Percentiles rank a stretch among this genome's conserved stretches.
Evolutionary conservation across 2,888 invertebrate species (phyloP).

Genomic region (Aphodius sticticus): DNA sequence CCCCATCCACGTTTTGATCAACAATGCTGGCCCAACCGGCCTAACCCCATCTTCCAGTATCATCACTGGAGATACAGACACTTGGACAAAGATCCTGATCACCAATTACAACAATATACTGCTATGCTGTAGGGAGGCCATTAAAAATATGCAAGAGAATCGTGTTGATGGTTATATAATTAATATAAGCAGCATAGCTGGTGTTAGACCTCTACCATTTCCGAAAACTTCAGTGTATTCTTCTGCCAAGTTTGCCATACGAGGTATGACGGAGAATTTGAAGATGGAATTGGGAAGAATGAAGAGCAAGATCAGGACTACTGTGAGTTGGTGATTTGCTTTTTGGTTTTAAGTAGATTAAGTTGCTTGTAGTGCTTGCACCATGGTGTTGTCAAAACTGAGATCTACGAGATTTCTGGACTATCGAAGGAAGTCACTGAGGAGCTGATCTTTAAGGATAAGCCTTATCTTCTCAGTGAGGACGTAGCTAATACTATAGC

Average conservation of each 20-base stretch:
- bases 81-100: conserved; percentile 27
- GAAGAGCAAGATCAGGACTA: conserved; percentile 19
- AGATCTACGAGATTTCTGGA: background rate
- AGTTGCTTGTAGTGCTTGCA: conserved; percentile 9
- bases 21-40: conserved; percentile 21
- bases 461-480: conserved; percentile 11
- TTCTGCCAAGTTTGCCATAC: background rate
- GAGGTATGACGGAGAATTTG: conserved; percentile 13
- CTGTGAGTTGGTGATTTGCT: background rate
- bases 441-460: background rate
- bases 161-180: conserved; percentile 30
- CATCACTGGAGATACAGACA: conserved; percentile 21
- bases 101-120: conserved; percentile 26
- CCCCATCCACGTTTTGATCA: conserved; percentile 39
- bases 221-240: background rate
- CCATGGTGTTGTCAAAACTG: conserved; percentile 15
- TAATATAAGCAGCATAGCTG: conserved; percentile 29
- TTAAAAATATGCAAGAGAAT: conserved; percentile 27
- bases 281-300: conserved; percentile 6
- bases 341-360: background rate
- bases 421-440: background rate
- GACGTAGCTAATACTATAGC: conserved; percentile 16
- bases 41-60: background rate
- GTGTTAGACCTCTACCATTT: conserved; percentile 12
- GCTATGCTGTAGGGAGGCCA: conserved; percentile 19